Conservation (phyloP, 1,140 invertebrate genomes). For the Brachionus rotundiformis region DNA sequence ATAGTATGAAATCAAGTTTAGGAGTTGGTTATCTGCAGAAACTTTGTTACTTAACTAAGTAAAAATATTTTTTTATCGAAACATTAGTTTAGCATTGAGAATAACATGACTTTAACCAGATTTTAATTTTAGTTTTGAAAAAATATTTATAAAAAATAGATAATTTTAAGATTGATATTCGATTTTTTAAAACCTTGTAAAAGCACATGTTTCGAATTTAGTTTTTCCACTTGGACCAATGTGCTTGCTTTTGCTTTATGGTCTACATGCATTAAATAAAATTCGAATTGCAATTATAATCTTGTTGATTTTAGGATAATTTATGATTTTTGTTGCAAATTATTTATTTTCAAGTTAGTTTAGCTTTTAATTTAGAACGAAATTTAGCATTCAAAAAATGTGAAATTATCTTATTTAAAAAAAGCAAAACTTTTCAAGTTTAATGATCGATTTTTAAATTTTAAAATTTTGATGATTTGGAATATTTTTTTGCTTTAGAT, state of each 20-base stretch:
- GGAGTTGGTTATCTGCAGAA: constrained; percentile 40
- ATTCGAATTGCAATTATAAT: not conserved
- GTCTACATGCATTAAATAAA: not conserved
- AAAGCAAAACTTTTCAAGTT: no score
- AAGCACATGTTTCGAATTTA: constrained; percentile 35
- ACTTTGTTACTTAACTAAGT: not conserved
- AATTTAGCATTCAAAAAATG: no score
- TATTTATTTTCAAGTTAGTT: constrained; percentile 34
- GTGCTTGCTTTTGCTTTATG: not conserved
- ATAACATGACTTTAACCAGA: not conserved
- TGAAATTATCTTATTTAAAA: no score
- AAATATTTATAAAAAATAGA: not conserved
- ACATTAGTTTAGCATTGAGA: constrained; percentile 5
- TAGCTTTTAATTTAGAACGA: not conserved
- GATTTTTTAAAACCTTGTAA: not conserved
- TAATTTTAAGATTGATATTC: not conserved
- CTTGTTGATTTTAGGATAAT: not conserved
- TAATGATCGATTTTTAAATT: no score
- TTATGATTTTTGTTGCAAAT: constrained; percentile 35
- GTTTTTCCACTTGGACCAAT: not conserved
- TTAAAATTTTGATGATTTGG: no score
- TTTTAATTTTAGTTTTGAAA: not conserved
- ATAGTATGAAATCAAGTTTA: constrained; percentile 45
- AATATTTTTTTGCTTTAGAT: no score
- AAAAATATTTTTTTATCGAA: constrained; percentile 14